phyloP scores from a whole-genome alignment of 2,797 vertebrate genomes.

The Cephalopachus bancanus region DNA sequence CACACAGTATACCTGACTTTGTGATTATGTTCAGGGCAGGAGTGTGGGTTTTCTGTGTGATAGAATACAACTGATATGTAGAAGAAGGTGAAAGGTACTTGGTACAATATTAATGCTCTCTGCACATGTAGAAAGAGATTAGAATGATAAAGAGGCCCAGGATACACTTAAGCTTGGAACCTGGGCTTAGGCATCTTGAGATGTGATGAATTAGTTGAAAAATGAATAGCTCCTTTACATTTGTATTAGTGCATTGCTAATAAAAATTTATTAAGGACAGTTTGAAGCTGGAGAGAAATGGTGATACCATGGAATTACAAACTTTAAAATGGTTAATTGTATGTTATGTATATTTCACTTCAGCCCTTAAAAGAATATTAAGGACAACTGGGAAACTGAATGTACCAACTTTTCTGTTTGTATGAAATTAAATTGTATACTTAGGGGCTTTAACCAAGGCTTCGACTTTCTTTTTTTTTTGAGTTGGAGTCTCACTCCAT shows the following conservation, averaged over 20 bases:
- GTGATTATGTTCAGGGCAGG: neutral
- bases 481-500: no score
- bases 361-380: slow-evolving; percentile 31
- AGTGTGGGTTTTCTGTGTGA: neutral
- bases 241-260: slow-evolving; percentile 6
- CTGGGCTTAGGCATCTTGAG: neutral
- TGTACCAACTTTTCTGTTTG: neutral
- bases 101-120: fast-evolving
- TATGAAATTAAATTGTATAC: slow-evolving; percentile 1
- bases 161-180: neutral
- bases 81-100: slow-evolving; percentile 60
- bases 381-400: neutral
- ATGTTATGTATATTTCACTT: neutral
- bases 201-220: neutral
- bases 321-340: slow-evolving; percentile 28
- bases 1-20: neutral
- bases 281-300: slow-evolving; percentile 48
- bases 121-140: neutral
- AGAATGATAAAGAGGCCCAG: neutral
- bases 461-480: no score
- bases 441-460: neutral
- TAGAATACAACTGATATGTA: neutral
- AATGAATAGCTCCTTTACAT: neutral
- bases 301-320: neutral
- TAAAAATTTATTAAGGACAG: neutral